A percentile compares a stretch with the other conserved stretches of the same genome.
These are phyloP conservation scores for Uropsilus gracilis DNA, from an alignment of 2,113 vertebrate genomes.

Conservation along the genomic window DNA sequence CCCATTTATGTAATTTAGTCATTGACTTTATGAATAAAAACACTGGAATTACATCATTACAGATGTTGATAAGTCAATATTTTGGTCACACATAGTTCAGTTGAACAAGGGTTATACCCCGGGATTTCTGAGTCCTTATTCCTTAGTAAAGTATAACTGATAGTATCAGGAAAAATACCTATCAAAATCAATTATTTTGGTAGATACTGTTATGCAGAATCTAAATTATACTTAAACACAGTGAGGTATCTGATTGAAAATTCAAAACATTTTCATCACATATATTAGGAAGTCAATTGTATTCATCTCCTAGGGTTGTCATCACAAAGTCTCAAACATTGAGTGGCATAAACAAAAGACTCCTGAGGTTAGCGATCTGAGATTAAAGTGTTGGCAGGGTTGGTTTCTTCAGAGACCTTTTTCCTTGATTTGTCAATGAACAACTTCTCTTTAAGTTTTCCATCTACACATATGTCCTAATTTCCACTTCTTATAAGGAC, in stretches of 20 bases:
- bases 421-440: not conserved
- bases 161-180: not conserved
- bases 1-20: constrained; percentile 8
- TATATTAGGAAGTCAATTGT: not conserved
- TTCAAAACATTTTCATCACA: not conserved
- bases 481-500: not conserved
- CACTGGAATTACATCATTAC: not conserved
- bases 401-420: not conserved
- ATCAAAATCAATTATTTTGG: not conserved
- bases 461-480: not conserved
- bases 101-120: not conserved
- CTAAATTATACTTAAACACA: not conserved
- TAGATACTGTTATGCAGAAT: not conserved
- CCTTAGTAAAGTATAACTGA: not conserved
- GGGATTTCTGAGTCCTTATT: constrained; percentile 21
- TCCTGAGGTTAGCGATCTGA: not conserved
- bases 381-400: not conserved
- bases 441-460: not conserved
- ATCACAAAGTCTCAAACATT: not conserved
- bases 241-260: not conserved
- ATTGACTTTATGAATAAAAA: not conserved
- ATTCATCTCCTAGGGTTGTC: not conserved
- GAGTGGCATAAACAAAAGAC: not conserved
- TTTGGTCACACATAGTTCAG: not conserved
- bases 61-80: not conserved